phyloP scores from a whole-genome alignment of 2,113 vertebrate species.

The Mormoops blainvillei region DNA sequence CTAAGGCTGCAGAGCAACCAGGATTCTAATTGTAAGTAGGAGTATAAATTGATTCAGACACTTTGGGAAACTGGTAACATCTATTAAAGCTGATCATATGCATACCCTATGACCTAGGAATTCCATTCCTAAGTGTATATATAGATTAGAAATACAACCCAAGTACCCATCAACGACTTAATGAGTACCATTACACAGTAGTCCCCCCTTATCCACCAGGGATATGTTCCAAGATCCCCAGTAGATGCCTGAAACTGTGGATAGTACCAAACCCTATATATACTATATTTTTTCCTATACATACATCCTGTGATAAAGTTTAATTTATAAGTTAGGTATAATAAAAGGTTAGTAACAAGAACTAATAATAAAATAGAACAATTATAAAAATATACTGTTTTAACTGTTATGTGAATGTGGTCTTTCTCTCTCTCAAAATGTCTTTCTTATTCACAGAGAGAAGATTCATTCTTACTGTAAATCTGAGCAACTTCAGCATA shows the following conservation, averaged over 20 bases:
- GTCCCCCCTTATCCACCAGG: neutral
- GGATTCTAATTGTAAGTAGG: neutral
- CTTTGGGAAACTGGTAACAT: neutral
- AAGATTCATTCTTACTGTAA: neutral
- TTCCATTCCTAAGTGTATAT: slow-evolving; percentile 10
- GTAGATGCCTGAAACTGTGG: neutral
- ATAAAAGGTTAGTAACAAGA: neutral
- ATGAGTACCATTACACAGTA: neutral
- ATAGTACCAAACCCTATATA: neutral
- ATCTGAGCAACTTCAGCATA: neutral
- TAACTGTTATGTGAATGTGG: neutral
- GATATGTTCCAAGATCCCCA: neutral
- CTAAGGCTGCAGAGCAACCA: neutral
- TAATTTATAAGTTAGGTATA: neutral
- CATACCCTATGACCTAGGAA: neutral
- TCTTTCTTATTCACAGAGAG: neutral
- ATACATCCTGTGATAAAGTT: neutral
- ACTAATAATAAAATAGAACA: neutral
- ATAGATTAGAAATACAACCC: neutral
- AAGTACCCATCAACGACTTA: neutral
- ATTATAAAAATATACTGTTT: neutral
- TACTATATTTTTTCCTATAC: neutral
- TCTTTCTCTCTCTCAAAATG: no score
- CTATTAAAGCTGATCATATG: neutral
- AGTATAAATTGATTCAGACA: neutral